Evolutionary conservation across 1,140 invertebrate genomes (phyloP).

Genomic region (Apocrypta bakeri): DNA sequence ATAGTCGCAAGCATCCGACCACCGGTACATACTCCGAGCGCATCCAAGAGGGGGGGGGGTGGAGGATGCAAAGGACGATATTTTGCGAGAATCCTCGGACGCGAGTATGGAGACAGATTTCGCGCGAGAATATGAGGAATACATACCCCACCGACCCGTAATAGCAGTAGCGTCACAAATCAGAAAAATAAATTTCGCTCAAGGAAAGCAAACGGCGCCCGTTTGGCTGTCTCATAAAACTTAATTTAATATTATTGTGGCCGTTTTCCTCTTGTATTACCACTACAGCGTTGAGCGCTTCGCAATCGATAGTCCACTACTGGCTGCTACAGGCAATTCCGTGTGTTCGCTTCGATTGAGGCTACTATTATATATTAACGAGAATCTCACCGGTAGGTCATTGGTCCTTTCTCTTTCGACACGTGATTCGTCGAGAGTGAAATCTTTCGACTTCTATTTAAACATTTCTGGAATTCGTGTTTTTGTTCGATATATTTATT

Average conservation of each 20-base stretch:
- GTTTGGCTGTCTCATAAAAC: constrained; percentile 55
- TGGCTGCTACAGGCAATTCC: constrained; percentile 59
- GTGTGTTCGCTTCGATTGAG: constrained; percentile 27
- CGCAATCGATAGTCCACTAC: constrained; percentile 24
- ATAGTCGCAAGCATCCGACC: no score
- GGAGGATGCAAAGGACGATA: not conserved
- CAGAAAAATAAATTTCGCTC: constrained; percentile 41
- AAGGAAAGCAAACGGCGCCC: not conserved
- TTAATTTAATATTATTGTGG: constrained; percentile 61
- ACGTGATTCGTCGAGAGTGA: constrained; percentile 58
- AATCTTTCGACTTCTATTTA: constrained; percentile 60
- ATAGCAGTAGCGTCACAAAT: constrained; percentile 27
- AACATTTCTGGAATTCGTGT: no score
- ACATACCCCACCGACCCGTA: not conserved
- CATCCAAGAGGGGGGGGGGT: no score
- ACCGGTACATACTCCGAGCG: no score
- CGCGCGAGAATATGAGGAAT: not conserved
- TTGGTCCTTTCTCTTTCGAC: no score
- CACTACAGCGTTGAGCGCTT: constrained; percentile 35
- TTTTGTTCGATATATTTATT: no score
- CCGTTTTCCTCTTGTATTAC: constrained; percentile 38
- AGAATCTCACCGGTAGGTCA: no score
- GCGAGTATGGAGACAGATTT: not conserved
- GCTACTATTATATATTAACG: not conserved
- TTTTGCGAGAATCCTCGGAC: not conserved